Conservation (phyloP, 2,888 invertebrate genomes). For the Amblyjoppa fuscipennis region DNA sequence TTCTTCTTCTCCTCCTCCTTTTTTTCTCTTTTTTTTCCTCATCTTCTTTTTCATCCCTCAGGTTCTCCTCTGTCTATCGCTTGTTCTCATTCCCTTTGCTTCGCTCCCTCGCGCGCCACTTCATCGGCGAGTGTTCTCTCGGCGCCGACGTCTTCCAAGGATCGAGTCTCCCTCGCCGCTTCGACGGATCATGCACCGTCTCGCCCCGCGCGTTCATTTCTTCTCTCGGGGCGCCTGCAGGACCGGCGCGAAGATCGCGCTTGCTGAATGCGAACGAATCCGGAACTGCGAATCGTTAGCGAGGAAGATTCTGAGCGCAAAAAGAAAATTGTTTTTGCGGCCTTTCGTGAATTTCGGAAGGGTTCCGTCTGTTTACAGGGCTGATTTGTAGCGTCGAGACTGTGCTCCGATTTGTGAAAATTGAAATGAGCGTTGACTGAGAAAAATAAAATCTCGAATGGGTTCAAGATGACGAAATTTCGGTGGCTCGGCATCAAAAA, state of each 20-base stretch:
- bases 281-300: slow-evolving; percentile 6
- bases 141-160: slow-evolving; percentile 7
- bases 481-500: too few species aligned
- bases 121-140: slow-evolving; percentile 62
- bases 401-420: too few species aligned
- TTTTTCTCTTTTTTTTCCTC: slow-evolving; percentile 31
- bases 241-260: background rate
- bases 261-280: slow-evolving; percentile 22
- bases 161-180: slow-evolving; percentile 12
- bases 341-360: background rate
- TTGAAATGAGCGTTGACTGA: too few species aligned
- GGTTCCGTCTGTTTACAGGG: too few species aligned
- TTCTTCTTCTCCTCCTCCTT: slow-evolving; percentile 73
- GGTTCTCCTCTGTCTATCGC: slow-evolving; percentile 33
- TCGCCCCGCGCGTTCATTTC: slow-evolving; percentile 2
- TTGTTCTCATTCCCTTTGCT: slow-evolving; percentile 61
- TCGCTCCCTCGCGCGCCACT: slow-evolving; percentile 60
- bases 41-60: slow-evolving; percentile 58
- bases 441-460: too few species aligned
- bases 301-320: background rate
- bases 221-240: slow-evolving; percentile 17
- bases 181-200: slow-evolving; percentile 42
- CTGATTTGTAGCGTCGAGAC: too few species aligned
- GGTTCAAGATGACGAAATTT: too few species aligned
- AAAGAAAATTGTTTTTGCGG: background rate